Conservation (phyloP, 2,888 invertebrate species). For the Escarpia spicata region DNA sequence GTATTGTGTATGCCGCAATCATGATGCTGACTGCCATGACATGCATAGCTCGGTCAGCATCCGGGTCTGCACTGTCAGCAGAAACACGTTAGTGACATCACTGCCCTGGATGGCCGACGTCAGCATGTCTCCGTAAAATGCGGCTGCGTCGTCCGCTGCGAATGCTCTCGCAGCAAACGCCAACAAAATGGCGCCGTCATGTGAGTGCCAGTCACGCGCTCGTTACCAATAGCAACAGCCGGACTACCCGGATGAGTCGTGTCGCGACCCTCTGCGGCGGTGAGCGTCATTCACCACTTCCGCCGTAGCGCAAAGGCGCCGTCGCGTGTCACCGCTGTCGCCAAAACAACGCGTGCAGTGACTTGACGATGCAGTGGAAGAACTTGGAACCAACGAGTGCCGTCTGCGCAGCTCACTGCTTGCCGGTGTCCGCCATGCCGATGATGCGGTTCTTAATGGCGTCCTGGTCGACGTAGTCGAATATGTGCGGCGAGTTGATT, state of each 20-base stretch:
- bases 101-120: background rate
- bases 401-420: background rate
- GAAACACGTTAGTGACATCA: background rate
- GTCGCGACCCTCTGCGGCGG: background rate
- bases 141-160: background rate
- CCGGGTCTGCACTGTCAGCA: background rate
- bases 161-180: background rate
- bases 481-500: constrained; percentile 97
- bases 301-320: background rate
- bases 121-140: background rate
- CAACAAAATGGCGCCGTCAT: background rate
- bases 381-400: background rate
- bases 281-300: background rate
- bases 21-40: background rate
- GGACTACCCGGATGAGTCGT: constrained; percentile 16
- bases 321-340: background rate
- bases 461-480: constrained; percentile 91
- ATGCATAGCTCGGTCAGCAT: background rate
- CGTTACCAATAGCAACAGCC: background rate
- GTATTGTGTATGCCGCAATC: background rate
- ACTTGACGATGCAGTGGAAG: background rate
- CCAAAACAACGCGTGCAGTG: background rate
- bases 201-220: background rate
- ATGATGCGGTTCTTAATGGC: constrained; percentile 35
- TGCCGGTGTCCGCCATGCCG: constrained; percentile 33